These are phyloP conservation scores for Adoxophyes honmai DNA, from an alignment of 1,140 invertebrate species.

Conservation along the genomic window DNA sequence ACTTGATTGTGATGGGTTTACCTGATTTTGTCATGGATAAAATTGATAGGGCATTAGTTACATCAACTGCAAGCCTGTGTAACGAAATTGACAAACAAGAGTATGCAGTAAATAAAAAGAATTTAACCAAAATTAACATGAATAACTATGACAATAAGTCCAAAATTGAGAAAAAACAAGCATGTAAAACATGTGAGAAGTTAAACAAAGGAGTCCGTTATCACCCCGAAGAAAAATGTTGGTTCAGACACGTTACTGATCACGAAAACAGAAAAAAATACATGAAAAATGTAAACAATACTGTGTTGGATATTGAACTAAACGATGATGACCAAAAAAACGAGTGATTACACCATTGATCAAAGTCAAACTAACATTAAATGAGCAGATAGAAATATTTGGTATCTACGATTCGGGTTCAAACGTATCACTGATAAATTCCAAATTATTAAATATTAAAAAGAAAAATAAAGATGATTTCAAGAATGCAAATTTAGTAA, in stretches of 20 bases:
- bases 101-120: conserved; percentile 18
- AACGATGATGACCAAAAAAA: conserved; percentile 32
- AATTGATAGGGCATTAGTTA: conserved; percentile 23
- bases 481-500: too few species aligned
- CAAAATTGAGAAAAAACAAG: conserved; percentile 27
- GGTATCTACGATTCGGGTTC: conserved; percentile 31
- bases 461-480: too few species aligned
- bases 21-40: conserved; percentile 31
- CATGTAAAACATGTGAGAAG: conserved; percentile 42
- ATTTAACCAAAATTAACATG: conserved; percentile 16
- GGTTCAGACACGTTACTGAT: conserved; percentile 30
- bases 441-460: conserved; percentile 27
- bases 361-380: conserved; percentile 30
- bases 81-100: conserved; percentile 28
- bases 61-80: conserved; percentile 21
- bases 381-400: conserved; percentile 24
- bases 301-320: conserved; percentile 35
- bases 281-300: conserved; percentile 33
- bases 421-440: conserved; percentile 29
- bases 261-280: conserved; percentile 13
- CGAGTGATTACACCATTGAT: conserved; percentile 34
- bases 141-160: conserved; percentile 19
- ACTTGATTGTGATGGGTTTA: conserved; percentile 28
- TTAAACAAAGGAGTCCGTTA: conserved; percentile 38
- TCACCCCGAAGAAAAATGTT: conserved; percentile 38